Base-by-base conservation (phyloP, 2,888 invertebrate genomes). In the Drosophila leonis region DNA sequence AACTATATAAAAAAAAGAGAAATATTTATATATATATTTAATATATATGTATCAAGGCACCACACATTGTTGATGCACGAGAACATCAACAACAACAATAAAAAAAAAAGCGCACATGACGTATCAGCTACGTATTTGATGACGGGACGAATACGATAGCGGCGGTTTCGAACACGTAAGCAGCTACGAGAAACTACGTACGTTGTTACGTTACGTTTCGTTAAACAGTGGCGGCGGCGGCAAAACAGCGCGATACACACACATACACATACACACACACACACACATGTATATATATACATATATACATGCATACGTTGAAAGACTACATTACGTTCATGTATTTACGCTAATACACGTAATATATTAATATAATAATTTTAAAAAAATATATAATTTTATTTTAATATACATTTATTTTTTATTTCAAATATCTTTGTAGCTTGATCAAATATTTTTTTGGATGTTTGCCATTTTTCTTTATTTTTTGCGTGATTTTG, bases 181-280 rank as follows among this genome's bases (percentile, higher is more conserved):
- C 46, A 37, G 48, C 61, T 62, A 78, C 65, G 69, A 69, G 33
- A 60, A 69, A 61, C 62, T 60, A 74, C 46, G 56, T 63, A 61
- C 77, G 51, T 69, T 48, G 35, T 68, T 64, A 69, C 80, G 78
- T 79, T 73, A 74, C 78, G 81, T 65, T 65, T 20, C 13, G 49
- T 27, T 18, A 27, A 73, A 62, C 48, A 74, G 29, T 8, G 65
- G 24, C 66, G 66, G 68, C 82, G 82, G 80, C 80, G 79, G 82
- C 78, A 82, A 80, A 70, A 78, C 70, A 78, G 66, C 69, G 66
- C 74, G 74, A 68, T 39, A 62, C 64, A 76, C 51, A 69, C 56
- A 61, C 70, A 67, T 27, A 55, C 31, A 44, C 13, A 64, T 31
- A n/a, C n/a, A n/a, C n/a, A n/a, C n/a, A n/a, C n/a, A n/a, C n/a